These are phyloP conservation scores for Drosophila setifemur DNA, from an alignment of 1,140 invertebrate genomes.

Conservation along the genomic window DNA sequence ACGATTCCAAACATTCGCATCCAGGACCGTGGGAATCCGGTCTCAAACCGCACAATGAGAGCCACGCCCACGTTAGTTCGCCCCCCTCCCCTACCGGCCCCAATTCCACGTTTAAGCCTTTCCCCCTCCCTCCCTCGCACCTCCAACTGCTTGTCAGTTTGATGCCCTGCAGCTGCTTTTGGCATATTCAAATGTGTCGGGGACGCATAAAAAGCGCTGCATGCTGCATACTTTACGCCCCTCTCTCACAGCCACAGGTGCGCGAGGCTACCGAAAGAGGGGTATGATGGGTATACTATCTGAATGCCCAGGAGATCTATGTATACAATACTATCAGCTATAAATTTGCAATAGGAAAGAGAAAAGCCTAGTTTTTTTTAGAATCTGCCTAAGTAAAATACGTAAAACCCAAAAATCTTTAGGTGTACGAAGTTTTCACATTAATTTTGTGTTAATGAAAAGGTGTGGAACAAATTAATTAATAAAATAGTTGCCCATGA, in stretches of 20 bases:
- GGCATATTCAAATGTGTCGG: constrained; percentile 60
- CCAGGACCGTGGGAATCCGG: constrained; percentile 13
- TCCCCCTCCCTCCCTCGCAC: neutral
- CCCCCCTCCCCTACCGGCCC: neutral
- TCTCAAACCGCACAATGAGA: constrained; percentile 31
- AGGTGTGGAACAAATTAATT: too few species aligned
- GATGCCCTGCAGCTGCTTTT: constrained; percentile 48
- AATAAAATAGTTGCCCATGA: too few species aligned
- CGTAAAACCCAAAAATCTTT: too few species aligned
- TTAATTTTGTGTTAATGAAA: too few species aligned
- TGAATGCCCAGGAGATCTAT: neutral
- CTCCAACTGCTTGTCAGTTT: constrained; percentile 4
- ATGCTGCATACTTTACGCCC: constrained; percentile 9
- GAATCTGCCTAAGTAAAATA: too few species aligned
- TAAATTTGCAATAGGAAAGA: too few species aligned
- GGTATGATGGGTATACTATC: neutral
- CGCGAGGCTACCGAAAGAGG: constrained; percentile 11
- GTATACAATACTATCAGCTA: too few species aligned
- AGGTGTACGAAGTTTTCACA: too few species aligned
- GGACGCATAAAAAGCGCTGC: constrained; percentile 18
- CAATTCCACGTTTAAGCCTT: neutral
- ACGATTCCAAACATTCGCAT: constrained; percentile 37
- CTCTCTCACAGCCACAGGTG: constrained; percentile 44
- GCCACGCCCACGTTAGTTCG: constrained; percentile 33
- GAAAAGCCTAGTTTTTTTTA: too few species aligned